Conservation (phyloP, 2,888 invertebrate genomes). For the Monochamus alternatus region DNA sequence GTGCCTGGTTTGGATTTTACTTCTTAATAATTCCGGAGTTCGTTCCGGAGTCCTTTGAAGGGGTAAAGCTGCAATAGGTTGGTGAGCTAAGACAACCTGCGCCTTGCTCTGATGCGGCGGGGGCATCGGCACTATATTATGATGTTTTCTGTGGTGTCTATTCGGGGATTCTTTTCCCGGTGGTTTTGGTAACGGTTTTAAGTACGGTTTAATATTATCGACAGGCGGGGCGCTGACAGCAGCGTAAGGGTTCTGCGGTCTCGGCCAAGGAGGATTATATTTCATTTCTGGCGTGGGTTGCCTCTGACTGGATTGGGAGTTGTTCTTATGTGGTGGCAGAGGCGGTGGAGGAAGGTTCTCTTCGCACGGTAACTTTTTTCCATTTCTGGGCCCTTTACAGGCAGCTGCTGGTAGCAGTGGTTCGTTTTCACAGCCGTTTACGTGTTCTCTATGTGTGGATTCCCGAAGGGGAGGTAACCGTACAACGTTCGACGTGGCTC, state of each 20-base stretch:
- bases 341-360: conserved; percentile 76
- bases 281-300: conserved; percentile 63
- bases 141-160: conserved; percentile 64
- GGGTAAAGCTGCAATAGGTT: conserved; percentile 44
- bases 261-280: conserved; percentile 79
- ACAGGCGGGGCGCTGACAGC: conserved; percentile 52
- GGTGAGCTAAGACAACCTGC: conserved; percentile 51
- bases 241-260: conserved; percentile 71
- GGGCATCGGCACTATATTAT: conserved; percentile 58
- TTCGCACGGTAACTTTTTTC: conserved; percentile 71
- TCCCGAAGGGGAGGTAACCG: conserved; percentile 75
- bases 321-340: conserved; percentile 74
- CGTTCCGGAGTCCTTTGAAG: conserved; percentile 62
- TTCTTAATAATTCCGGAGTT: conserved; percentile 63
- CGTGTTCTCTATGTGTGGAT: conserved; percentile 70
- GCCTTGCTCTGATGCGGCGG: conserved; percentile 60
- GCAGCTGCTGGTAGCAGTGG: conserved; percentile 71
- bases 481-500: conserved; percentile 69
- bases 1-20: conserved; percentile 65
- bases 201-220: conserved; percentile 70
- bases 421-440: conserved; percentile 75
- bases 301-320: conserved; percentile 55
- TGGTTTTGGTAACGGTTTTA: conserved; percentile 76
- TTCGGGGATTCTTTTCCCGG: conserved; percentile 72
- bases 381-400: conserved; percentile 61